Base-by-base conservation (phyloP, 2,888 invertebrate genomes). In the Dolomedes plantarius region DNA sequence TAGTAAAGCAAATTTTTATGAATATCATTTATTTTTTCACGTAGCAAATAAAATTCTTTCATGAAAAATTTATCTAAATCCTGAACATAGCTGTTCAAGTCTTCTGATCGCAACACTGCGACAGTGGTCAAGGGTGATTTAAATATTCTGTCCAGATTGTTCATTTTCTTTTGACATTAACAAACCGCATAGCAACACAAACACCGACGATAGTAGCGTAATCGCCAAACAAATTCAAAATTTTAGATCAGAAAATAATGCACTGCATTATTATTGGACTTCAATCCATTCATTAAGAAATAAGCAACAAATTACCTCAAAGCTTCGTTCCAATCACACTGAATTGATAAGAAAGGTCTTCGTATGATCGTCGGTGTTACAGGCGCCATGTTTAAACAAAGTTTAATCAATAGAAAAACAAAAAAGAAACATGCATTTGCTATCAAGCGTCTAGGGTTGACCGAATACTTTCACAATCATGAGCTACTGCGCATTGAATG, bases 251-350 rank as follows among this genome's bases (percentile, higher is more conserved):
- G 2, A 11, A 46, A 11, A 16, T 2, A 46, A 16, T 2, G 2
- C 16, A 16, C 46, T 9, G 6, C 16, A 7, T n/a, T n/a, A n/a
- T n/a, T n/a, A n/a, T n/a, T n/a, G 46, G 16, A 11, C 9, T 46
- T 46, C 2, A 16, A 13, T 2, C 16, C 2, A 16, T 46, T 46
- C 16, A 29, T 13, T 9, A 29, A 31, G 9, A 65, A 13, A 16
- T 19, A 23, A 23, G 19, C 3, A 16, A 28, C 19, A 27, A 41
- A 46, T 77, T 86, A 86, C 86, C 86, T 79, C n/a, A 86, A 64
- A 32, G 36, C 74, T 62, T 79, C 86, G 64, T 86, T 68, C 86
- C 86, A 86, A 27, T 86, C 74, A 32, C 64, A 71, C n/a, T 86
- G 86, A 11, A 86, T 6, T 13, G 86, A 86, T 28, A 86, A 36